Base-by-base conservation (phyloP, 2,888 invertebrate species). In the Drosophila neonasuta region DNA sequence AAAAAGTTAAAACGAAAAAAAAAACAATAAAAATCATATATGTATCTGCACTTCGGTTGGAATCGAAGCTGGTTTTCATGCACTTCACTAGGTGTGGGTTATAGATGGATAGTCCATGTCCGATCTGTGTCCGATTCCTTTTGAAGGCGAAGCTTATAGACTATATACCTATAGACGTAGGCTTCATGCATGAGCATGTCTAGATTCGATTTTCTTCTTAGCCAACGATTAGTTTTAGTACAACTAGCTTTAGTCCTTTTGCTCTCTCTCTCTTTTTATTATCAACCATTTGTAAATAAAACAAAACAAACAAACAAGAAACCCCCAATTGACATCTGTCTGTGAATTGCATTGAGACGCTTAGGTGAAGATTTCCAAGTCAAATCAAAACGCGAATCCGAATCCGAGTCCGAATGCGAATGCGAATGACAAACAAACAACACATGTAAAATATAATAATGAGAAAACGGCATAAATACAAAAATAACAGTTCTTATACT, bases 151-250 rank as follows among this genome's bases (percentile, higher is more conserved):
- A 29, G n/a, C n/a, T 11, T 5, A n/a, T 51, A 49, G 45, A 20
- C 15, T 24, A 24, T 24, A 24, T 24, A 24, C 24, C 24, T 24
- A 11, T n/a, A 36, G 36, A 36, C 36, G 49, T 77, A 58, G 69
- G 48, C 36, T 64, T 71, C 83, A 80, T 83, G 83, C 83, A 83
- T 80, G 68, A 68, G 80, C 86, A 80, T 80, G 80, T 71, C 67
- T 71, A 50, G 56, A 17, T 42, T 49, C 50, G 55, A 45, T 44
- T 11, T n/a, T 44, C 39, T 60, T 52, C 3, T 50, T 70, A 77
- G 68, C 20, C 49, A 49, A 48, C 20, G 60, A 45, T 42, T 76
- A 71, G 72, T 44, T 42, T 34, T 76, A 71, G 72, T 51, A 24
- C 0, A 36, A 55, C 13, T 51, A 59, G 59, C n/a, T 15, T 30